phyloP scores from a whole-genome alignment of 2,888 invertebrate genomes.

The Labia minor region DNA sequence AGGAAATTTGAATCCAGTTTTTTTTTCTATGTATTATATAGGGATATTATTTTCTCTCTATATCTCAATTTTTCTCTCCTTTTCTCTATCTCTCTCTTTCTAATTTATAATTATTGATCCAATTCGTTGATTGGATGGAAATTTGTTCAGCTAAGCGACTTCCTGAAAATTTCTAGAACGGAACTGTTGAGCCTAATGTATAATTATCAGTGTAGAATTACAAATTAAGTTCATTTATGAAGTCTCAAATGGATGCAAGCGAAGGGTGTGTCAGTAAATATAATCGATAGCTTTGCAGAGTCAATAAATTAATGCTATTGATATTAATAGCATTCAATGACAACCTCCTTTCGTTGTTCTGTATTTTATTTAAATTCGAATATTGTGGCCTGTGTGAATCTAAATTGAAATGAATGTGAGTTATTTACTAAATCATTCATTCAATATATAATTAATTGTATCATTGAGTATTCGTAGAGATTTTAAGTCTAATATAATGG shows the following conservation, averaged over 20 bases:
- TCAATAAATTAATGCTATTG: conserved; percentile 13
- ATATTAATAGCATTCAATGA: conserved; percentile 7
- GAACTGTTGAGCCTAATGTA: not conserved
- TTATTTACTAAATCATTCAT: not conserved
- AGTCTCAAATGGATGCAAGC: conserved; percentile 4
- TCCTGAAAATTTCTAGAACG: conserved; percentile 6
- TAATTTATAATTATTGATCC: no score
- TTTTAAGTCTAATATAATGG: no score
- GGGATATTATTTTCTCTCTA: no score
- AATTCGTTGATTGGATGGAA: not conserved
- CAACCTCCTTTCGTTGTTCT: not conserved
- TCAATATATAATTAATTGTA: no score
- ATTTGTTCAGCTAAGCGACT: conserved; percentile 8
- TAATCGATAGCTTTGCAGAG: conserved; percentile 7
- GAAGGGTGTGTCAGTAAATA: conserved; percentile 13
- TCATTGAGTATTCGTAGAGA: no score
- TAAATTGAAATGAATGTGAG: not conserved
- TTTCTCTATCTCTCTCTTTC: no score
- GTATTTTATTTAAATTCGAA: not conserved
- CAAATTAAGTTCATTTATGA: conserved; percentile 13
- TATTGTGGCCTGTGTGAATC: not conserved
- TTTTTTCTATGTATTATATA: no score
- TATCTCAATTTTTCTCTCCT: no score
- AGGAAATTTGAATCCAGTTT: no score
- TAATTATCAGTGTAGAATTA: conserved; percentile 6